phyloP scores from a whole-genome alignment of 2,113 vertebrate species.

The Microtus oregoni region DNA sequence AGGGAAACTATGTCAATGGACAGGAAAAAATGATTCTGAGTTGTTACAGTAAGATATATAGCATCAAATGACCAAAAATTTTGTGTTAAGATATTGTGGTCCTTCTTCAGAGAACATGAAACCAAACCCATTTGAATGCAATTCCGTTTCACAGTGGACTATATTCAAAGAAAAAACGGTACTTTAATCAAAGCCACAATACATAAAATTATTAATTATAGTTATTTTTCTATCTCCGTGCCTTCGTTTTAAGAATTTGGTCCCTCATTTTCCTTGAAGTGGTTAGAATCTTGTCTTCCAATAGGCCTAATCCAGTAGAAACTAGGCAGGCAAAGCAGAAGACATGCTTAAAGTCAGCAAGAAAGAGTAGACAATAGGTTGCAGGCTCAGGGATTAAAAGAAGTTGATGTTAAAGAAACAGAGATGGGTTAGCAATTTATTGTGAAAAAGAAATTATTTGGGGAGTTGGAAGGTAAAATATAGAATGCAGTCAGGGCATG shows the following conservation, averaged over 20 bases:
- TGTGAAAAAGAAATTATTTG: not conserved
- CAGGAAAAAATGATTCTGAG: not conserved
- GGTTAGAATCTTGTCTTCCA: not conserved
- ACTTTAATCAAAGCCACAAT: not conserved
- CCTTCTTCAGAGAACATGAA: slow-evolving; percentile 1
- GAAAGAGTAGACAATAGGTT: not conserved
- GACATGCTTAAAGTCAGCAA: not conserved
- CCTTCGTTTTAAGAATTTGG: not conserved
- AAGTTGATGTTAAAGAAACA: not conserved
- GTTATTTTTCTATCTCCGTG: not conserved
- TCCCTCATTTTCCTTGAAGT: not conserved
- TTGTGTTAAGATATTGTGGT: not conserved
- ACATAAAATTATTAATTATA: not conserved
- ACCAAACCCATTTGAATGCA: not conserved
- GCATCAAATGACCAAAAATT: not conserved
- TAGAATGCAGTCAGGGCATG: not conserved
- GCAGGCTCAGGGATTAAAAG: not conserved
- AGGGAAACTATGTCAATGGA: not conserved
- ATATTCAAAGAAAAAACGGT: not conserved
- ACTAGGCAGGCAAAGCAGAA: not conserved
- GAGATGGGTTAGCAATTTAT: not conserved
- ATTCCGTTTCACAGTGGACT: not conserved
- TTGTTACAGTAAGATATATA: not conserved
- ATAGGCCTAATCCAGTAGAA: not conserved
- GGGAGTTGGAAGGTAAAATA: not conserved